Evolutionary conservation across 2,888 invertebrate genomes (phyloP).

Genomic region (Aproaerema taeniolella): DNA sequence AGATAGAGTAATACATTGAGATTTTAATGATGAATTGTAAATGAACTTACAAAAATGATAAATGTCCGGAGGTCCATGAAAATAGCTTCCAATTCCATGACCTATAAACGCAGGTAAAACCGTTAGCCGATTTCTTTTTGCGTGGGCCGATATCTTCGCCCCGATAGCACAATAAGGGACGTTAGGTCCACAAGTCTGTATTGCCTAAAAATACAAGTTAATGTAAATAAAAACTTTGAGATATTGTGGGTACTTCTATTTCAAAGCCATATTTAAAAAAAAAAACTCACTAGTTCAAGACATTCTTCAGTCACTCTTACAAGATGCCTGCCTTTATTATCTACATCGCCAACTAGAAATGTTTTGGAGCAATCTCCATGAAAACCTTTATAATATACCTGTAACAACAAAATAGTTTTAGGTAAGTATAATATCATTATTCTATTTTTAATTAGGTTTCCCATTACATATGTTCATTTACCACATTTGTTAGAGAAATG

Average conservation of each 20-base stretch:
- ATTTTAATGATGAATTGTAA: no score
- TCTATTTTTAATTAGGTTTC: no score
- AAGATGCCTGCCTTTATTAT: conserved; percentile 82
- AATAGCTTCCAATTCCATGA: conserved; percentile 94
- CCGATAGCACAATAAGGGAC: conserved; percentile 80
- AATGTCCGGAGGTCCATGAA: conserved; percentile 95
- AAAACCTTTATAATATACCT: conserved; percentile 88
- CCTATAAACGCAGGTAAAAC: conserved; percentile 91
- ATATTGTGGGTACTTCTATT: neutral
- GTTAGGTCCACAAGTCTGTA: conserved; percentile 79
- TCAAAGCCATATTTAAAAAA: no score
- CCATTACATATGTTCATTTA: no score
- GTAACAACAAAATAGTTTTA: conserved; percentile 19
- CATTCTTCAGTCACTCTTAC: conserved; percentile 84
- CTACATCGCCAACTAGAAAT: conserved; percentile 89
- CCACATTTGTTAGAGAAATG: no score
- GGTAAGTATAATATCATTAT: neutral
- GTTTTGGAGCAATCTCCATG: conserved; percentile 97
- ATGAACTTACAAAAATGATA: conserved; percentile 84
- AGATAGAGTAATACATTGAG: no score
- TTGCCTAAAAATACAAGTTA: conserved; percentile 59
- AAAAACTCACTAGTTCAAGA: conserved; percentile 75
- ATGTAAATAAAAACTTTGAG: neutral
- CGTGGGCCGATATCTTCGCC: conserved; percentile 79
- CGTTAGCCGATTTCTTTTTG: conserved; percentile 78